Conservation (phyloP, 2,888 invertebrate genomes). For the Catocala sponsa region DNA sequence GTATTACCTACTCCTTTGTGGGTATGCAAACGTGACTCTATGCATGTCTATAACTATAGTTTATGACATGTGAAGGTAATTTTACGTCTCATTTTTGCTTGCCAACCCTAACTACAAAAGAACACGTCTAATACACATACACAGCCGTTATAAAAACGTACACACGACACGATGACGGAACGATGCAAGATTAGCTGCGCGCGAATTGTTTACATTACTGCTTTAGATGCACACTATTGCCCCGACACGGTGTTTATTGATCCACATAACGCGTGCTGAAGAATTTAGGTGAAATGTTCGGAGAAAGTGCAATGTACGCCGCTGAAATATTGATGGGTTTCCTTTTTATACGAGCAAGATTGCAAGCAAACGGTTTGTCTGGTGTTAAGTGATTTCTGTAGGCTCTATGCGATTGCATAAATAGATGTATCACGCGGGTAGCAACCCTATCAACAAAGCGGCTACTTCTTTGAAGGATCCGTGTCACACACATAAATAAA, state of each 20-base stretch:
- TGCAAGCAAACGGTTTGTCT: no score
- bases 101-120: slow-evolving; percentile 16
- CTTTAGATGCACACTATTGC: slow-evolving; percentile 22
- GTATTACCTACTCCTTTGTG: no score
- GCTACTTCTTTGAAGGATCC: no score
- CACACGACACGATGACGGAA: slow-evolving; percentile 44
- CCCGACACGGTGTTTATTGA: slow-evolving; percentile 22
- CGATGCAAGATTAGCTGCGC: slow-evolving; percentile 54
- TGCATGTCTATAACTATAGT: no score
- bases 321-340: background rate
- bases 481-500: no score
- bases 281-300: background rate
- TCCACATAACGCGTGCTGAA: slow-evolving; percentile 8
- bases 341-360: no score
- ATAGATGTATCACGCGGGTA: no score
- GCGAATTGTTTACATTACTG: slow-evolving; percentile 41
- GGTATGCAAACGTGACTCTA: no score
- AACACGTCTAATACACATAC: slow-evolving; percentile 20
- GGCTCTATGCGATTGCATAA: no score
- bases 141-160: slow-evolving; percentile 41
- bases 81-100: background rate
- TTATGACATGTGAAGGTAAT: no score
- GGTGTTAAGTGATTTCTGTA: no score
- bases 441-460: no score
- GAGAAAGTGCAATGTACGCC: slow-evolving; percentile 7